A percentile compares a stretch with the other conserved stretches of the same genome.
phyloP scores from a whole-genome alignment of 2,797 vertebrate genomes.

The Lagodon rhomboides region DNA sequence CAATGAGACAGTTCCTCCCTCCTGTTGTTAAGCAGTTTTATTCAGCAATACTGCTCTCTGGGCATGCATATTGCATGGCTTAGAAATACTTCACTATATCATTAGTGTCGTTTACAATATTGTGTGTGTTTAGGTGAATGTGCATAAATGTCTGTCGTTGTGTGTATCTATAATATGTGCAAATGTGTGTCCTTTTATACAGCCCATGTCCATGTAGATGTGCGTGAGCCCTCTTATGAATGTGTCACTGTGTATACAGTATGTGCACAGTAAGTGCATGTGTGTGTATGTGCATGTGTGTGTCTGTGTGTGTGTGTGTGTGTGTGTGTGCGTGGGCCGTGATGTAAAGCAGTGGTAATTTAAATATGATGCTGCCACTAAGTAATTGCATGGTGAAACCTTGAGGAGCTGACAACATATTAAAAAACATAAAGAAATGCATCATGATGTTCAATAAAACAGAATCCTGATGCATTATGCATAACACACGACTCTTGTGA shows the following conservation, averaged over 20 bases:
- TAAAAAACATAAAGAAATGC: slow-evolving; percentile 74
- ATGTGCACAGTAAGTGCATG: background rate
- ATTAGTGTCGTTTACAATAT: slow-evolving; percentile 56
- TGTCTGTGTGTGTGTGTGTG: slow-evolving; percentile 1
- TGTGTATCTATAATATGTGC: background rate
- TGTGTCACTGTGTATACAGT: background rate
- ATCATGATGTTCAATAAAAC: slow-evolving; percentile 60
- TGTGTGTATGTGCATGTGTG: background rate
- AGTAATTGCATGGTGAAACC: slow-evolving; percentile 58
- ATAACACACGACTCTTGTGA: slow-evolving; percentile 26
- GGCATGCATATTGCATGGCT: slow-evolving; percentile 65
- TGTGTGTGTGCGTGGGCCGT: background rate
- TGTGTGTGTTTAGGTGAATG: slow-evolving; percentile 8
- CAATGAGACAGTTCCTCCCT: slow-evolving; percentile 50
- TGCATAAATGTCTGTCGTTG: background rate
- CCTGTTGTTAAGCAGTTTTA: slow-evolving; percentile 51
- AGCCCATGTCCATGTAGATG: background rate
- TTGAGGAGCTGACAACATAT: slow-evolving; percentile 67
- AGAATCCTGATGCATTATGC: slow-evolving; percentile 57
- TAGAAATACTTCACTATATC: slow-evolving; percentile 66
- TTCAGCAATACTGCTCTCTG: slow-evolving; percentile 35
- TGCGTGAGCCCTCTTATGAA: background rate
- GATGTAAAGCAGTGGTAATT: slow-evolving; percentile 50
- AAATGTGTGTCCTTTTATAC: background rate
- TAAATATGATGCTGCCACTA: slow-evolving; percentile 28